A percentile compares a stretch with the other conserved stretches of the same genome.
Evolutionary conservation across 2,113 vertebrate genomes (phyloP).

Genomic region (Lasiurus cinereus): DNA sequence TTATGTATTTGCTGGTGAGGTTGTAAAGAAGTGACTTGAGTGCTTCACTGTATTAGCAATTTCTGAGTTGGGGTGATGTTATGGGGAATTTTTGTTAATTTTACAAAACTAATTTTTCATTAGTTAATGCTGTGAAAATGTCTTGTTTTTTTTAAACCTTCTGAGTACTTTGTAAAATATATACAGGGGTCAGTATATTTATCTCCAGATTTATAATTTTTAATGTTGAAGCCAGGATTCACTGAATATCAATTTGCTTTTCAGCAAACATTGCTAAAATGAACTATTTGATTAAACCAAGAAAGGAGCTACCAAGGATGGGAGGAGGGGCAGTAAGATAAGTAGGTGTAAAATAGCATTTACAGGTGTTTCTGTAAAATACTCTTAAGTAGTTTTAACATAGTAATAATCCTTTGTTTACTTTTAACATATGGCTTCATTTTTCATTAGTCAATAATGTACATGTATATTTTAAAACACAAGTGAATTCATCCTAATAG

Average conservation of each 20-base stretch:
- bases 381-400: neutral
- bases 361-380: neutral
- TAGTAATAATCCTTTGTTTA: neutral
- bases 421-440: neutral
- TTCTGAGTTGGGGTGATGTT: neutral
- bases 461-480: neutral
- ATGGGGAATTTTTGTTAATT: neutral
- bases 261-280: neutral
- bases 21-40: neutral
- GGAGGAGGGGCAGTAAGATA: neutral
- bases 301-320: neutral
- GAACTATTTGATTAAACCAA: neutral
- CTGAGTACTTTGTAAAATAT: neutral
- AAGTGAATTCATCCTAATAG: neutral
- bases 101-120: constrained; percentile 6
- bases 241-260: constrained; percentile 47
- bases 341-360: neutral
- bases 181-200: neutral
- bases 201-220: constrained; percentile 45
- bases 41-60: neutral
- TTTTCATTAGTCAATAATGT: constrained; percentile 18
- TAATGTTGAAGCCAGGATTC: constrained; percentile 45
- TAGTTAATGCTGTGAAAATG: neutral
- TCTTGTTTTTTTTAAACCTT: neutral
- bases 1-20: neutral